These are phyloP conservation scores for Lithophane leautieri DNA, from an alignment of 2,888 invertebrate species.

Conservation along the genomic window DNA sequence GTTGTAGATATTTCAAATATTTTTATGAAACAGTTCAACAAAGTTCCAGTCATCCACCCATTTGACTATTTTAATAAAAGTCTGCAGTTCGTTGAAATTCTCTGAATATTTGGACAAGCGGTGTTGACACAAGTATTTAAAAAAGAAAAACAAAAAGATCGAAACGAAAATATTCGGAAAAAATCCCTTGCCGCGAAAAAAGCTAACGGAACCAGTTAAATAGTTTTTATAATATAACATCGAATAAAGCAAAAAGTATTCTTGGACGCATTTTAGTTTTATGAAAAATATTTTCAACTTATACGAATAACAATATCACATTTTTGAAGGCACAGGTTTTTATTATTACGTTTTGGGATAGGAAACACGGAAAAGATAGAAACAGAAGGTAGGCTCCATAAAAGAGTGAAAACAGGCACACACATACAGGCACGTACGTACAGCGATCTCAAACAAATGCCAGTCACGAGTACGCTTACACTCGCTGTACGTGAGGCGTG, in stretches of 20 bases:
- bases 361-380: not conserved
- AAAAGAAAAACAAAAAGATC: constrained; percentile 1
- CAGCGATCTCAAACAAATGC: not conserved
- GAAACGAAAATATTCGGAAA: constrained; percentile 2
- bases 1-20: not conserved
- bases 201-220: not conserved
- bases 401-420: not conserved
- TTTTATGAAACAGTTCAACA: not conserved
- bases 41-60: not conserved
- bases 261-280: not conserved
- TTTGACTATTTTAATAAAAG: not conserved
- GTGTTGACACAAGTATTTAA: not conserved
- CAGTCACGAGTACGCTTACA: not conserved
- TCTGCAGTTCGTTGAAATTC: not conserved
- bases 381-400: not conserved
- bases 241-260: constrained; percentile 15
- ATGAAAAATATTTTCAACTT: constrained; percentile 24
- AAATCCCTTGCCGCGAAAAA: not conserved
- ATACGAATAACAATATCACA: not conserved
- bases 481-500: not conserved
- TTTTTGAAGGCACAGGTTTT: constrained; percentile 13
- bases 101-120: not conserved
- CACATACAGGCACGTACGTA: not conserved
- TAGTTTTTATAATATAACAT: not conserved
- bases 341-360: not conserved